phyloP scores from a whole-genome alignment of 2,888 invertebrate genomes.

The Drosophila affinis region DNA sequence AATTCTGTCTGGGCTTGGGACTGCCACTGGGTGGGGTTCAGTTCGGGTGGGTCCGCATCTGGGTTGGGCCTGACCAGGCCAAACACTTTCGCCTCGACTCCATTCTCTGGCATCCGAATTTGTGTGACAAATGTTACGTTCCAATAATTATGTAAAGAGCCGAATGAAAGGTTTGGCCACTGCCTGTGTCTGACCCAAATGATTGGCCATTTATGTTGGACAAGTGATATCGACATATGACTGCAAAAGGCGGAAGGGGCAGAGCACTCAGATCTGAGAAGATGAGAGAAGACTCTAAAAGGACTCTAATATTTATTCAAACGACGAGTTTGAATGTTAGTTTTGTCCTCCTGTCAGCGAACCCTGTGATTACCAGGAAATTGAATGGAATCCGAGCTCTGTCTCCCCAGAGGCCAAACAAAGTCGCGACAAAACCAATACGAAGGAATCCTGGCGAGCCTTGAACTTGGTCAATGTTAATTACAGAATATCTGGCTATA shows the following conservation, averaged over 20 bases:
- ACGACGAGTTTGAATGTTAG: constrained; percentile 2
- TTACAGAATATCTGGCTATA: constrained; percentile 47
- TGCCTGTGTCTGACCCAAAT: constrained; percentile 48
- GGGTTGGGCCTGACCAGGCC: constrained; percentile 33
- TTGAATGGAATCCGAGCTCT: constrained; percentile 10
- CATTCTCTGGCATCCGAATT: constrained; percentile 32
- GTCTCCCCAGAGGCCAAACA: constrained; percentile 54
- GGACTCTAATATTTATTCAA: constrained; percentile 26
- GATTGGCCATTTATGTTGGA: constrained; percentile 24
- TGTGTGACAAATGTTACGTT: constrained; percentile 74
- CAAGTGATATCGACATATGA: constrained; percentile 17
- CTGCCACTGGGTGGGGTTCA: constrained; percentile 23
- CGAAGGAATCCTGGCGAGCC: constrained; percentile 63
- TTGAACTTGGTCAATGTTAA: constrained; percentile 57
- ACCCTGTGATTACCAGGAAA: constrained; percentile 58
- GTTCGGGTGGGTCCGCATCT: constrained; percentile 6
- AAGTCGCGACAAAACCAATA: constrained; percentile 73
- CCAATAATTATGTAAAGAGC: constrained; percentile 71
- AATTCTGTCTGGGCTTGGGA: constrained; percentile 36
- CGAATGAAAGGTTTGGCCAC: constrained; percentile 54
- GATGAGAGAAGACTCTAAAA: too few species aligned
- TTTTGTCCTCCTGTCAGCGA: constrained; percentile 31
- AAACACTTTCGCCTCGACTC: constrained; percentile 53
- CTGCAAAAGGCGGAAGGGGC: background rate
- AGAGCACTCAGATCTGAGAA: too few species aligned